These are phyloP conservation scores for Phoeniculus purpureus DNA, from an alignment of 2,797 vertebrate species.

Conservation along the genomic window DNA sequence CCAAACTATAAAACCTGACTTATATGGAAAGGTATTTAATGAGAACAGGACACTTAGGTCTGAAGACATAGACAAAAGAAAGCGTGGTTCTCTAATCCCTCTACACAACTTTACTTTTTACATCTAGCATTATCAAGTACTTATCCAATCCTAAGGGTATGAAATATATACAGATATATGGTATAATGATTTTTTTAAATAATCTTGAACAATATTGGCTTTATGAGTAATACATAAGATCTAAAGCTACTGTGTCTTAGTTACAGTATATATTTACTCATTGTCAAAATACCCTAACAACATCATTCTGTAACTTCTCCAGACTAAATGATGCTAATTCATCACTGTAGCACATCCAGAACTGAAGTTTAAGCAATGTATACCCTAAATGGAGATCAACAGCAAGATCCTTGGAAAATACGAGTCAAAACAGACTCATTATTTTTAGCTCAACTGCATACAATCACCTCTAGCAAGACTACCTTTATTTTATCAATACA, in stretches of 20 bases:
- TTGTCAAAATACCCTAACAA: not conserved
- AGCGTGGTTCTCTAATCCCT: not conserved
- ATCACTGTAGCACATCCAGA: not conserved
- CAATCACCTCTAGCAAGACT: not conserved
- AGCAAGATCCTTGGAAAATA: not conserved
- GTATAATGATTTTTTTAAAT: not conserved
- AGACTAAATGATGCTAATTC: not conserved
- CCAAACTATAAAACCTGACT: not conserved
- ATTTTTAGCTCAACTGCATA: not conserved
- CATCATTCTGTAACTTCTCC: not conserved
- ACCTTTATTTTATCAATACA: not conserved
- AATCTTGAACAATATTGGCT: not conserved
- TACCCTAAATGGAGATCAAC: not conserved
- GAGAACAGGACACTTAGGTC: not conserved
- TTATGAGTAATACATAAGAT: not conserved
- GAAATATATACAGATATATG: accelerated
- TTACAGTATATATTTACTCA: not conserved
- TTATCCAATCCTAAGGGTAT: not conserved
- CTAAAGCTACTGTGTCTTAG: not conserved
- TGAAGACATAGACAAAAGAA: not conserved
- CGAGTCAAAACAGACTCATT: not conserved
- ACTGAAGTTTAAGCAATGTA: not conserved
- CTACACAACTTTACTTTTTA: not conserved
- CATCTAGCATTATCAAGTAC: not conserved
- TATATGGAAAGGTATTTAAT: not conserved